Evolutionary conservation across 1,140 invertebrate species (phyloP).

Genomic region (Pogonomyrmex barbatus): DNA sequence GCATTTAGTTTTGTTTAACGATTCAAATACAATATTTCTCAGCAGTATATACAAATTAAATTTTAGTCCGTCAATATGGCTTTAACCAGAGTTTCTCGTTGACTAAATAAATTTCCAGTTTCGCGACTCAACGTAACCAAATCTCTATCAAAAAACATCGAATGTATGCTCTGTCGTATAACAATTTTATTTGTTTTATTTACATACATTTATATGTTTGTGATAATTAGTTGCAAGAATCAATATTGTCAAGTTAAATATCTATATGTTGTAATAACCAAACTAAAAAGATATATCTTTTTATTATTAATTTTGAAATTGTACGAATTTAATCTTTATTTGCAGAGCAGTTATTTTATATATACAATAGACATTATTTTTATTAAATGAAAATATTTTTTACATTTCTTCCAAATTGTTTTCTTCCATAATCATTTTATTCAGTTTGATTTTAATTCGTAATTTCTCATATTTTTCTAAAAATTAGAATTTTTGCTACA

Average conservation of each 20-base stretch:
- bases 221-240: not conserved
- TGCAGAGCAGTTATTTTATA: not conserved
- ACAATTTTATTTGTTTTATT: slow-evolving; percentile 17
- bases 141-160: not conserved
- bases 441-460: not conserved
- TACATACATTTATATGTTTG: not conserved
- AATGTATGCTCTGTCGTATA: not conserved
- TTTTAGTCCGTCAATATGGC: slow-evolving; percentile 17
- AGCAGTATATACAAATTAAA: slow-evolving; percentile 9
- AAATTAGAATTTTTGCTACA: not conserved
- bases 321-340: not conserved
- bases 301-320: not conserved
- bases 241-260: not conserved
- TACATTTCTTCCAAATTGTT: not conserved
- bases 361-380: not conserved
- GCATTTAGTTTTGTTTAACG: not conserved
- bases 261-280: not conserved
- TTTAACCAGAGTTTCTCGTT: slow-evolving; percentile 30
- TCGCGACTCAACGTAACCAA: not conserved
- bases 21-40: slow-evolving; percentile 29
- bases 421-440: not conserved
- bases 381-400: not conserved
- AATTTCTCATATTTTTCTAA: not conserved
- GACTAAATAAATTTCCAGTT: slow-evolving; percentile 28
- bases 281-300: not conserved